Percentiles rank a stretch among this genome's conserved stretches.
These are phyloP conservation scores for Cathartes aura DNA, from an alignment of 2,113 vertebrate genomes.

Conservation along the genomic window DNA sequence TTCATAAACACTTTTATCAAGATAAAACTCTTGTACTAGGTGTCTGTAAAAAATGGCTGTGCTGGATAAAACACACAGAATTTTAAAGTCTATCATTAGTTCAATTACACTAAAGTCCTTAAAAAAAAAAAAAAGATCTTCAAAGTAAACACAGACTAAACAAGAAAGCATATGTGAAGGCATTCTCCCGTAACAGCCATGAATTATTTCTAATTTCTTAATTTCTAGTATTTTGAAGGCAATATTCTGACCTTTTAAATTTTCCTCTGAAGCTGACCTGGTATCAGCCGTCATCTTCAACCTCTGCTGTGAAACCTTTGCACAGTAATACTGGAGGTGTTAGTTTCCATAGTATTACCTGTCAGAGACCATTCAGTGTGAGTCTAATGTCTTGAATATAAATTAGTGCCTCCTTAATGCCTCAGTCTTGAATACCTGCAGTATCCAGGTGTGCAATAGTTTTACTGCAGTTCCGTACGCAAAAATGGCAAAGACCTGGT, in stretches of 20 bases:
- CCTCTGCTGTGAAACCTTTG: not conserved
- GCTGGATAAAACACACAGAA: not conserved
- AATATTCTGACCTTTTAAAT: not conserved
- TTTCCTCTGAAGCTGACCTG: not conserved
- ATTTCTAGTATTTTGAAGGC: not conserved
- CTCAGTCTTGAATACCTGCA: not conserved
- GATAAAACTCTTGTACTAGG: not conserved
- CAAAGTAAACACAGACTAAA: not conserved
- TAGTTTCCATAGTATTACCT: not conserved
- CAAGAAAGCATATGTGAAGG: not conserved
- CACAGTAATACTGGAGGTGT: not conserved
- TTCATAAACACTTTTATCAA: not conserved
- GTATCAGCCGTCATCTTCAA: not conserved
- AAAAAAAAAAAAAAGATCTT: not conserved
- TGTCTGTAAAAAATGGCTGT: not conserved
- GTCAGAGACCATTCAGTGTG: not conserved
- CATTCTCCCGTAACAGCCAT: not conserved
- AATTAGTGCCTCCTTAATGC: not conserved
- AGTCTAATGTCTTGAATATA: not conserved
- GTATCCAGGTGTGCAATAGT: not conserved
- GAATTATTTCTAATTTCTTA: not conserved
- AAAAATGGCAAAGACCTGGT: not conserved
- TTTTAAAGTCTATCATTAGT: not conserved
- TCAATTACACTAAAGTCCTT: not conserved
- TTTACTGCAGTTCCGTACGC: not conserved